Evolutionary conservation across 2,888 invertebrate species (phyloP).

Genomic region (Gymnoscelis rufifasciata): DNA sequence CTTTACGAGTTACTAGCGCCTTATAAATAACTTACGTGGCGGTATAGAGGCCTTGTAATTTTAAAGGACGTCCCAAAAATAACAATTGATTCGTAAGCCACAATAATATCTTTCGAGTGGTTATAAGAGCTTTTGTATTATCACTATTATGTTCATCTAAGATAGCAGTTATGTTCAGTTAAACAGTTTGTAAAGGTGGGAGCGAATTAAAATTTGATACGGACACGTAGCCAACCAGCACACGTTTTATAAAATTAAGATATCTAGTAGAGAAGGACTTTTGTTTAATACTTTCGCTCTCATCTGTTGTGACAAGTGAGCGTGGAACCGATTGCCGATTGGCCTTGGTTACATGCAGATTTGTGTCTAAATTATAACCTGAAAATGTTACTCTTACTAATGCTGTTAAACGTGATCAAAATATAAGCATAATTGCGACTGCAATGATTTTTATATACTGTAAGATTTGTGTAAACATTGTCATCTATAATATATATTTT

Average conservation of each 20-base stretch:
- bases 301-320: conserved; percentile 48
- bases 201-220: conserved; percentile 47
- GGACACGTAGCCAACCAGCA: conserved; percentile 62
- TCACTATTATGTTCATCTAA: conserved; percentile 44
- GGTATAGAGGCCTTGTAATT: conserved; percentile 4
- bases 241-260: conserved; percentile 38
- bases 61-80: conserved; percentile 38
- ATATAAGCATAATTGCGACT: background rate
- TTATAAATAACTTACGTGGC: background rate
- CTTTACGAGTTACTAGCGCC: conserved; percentile 1
- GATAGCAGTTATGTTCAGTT: conserved; percentile 38
- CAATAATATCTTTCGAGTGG: conserved; percentile 42
- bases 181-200: conserved; percentile 46
- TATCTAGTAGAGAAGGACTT: conserved; percentile 11
- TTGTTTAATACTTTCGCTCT: conserved; percentile 14
- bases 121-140: conserved; percentile 52
- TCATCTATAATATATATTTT: too few species aligned
- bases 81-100: conserved; percentile 50
- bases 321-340: conserved; percentile 65
- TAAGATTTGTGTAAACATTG: too few species aligned
- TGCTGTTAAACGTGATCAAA: conserved; percentile 32
- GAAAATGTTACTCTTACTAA: background rate
- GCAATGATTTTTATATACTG: background rate
- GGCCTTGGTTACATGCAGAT: conserved; percentile 75
- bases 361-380: conserved; percentile 43